phyloP scores from a whole-genome alignment of 2,888 invertebrate genomes.

The Lasioglossum zephyrum region DNA sequence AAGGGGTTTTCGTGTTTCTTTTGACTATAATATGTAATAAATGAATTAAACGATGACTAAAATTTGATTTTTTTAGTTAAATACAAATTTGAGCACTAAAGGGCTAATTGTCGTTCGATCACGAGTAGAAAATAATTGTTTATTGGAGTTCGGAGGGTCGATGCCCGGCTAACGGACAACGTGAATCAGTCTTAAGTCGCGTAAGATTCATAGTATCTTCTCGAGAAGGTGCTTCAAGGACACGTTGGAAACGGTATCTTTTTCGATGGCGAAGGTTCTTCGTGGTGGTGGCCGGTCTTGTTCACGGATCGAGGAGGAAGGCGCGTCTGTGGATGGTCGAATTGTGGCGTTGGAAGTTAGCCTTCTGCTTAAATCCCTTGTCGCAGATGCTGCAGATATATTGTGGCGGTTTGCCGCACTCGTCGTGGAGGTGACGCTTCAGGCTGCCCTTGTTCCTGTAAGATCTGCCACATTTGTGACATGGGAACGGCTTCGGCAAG shows the following conservation, averaged over 20 bases:
- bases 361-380: slow-evolving; percentile 88
- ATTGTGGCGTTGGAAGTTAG: slow-evolving; percentile 81
- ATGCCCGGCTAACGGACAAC: background rate
- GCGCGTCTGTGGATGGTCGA: slow-evolving; percentile 74
- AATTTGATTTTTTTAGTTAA: too few relatives aligned
- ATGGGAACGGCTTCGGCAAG: slow-evolving; percentile 73
- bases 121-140: background rate
- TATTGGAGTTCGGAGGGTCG: background rate
- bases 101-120: background rate
- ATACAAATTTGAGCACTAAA: too few relatives aligned
- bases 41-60: too few relatives aligned
- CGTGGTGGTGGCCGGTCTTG: background rate
- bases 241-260: background rate
- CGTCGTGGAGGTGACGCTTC: slow-evolving; percentile 91
- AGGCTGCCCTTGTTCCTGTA: slow-evolving; percentile 89
- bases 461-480: slow-evolving; percentile 77
- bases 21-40: too few relatives aligned
- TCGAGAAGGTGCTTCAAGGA: slow-evolving; percentile 3
- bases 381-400: slow-evolving; percentile 90
- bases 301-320: slow-evolving; percentile 34
- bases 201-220: slow-evolving; percentile 7
- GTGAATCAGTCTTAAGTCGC: slow-evolving; percentile 11
- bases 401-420: slow-evolving; percentile 90
- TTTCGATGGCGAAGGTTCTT: slow-evolving; percentile 14
- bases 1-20: too few relatives aligned